phyloP scores from a whole-genome alignment of 2,888 invertebrate species.

The Mythimna albipuncta region DNA sequence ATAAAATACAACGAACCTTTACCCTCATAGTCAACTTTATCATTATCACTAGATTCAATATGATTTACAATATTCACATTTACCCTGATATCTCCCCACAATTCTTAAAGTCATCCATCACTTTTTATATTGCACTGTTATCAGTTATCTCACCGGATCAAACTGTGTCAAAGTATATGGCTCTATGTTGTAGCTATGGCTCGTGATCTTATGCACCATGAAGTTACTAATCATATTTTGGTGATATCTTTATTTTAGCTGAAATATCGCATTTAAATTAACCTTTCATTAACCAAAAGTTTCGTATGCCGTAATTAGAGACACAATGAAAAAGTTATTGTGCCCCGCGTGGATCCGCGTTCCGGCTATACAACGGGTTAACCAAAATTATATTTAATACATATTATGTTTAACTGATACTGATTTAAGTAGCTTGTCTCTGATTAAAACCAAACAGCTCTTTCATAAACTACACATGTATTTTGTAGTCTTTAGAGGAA shows the following conservation, averaged over 20 bases:
- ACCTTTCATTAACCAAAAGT: too few species aligned
- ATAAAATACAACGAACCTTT: constrained; percentile 12
- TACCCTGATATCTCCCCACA: constrained; percentile 35
- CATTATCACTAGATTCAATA: constrained; percentile 39
- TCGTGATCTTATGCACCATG: constrained; percentile 20
- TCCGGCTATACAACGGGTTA: too few species aligned
- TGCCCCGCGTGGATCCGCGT: too few species aligned
- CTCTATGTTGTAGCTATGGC: constrained; percentile 51
- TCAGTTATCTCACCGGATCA: constrained; percentile 69
- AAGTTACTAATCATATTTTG: constrained; percentile 29
- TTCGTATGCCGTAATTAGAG: too few species aligned
- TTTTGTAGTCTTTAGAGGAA: not conserved
- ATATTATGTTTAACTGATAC: too few species aligned
- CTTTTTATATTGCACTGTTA: constrained; percentile 65
- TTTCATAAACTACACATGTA: not conserved
- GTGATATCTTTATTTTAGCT: not conserved
- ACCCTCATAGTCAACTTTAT: constrained; percentile 48
- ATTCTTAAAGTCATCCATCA: constrained; percentile 66
- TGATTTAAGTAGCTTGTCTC: not conserved
- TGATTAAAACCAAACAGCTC: not conserved
- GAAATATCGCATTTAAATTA: not conserved
- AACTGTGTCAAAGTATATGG: constrained; percentile 69
- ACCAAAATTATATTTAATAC: not conserved
- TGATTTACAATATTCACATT: constrained; percentile 59
- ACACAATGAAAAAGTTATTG: too few species aligned